Conservation (phyloP, 2,113 vertebrate species). For the Daboia siamensis region DNA sequence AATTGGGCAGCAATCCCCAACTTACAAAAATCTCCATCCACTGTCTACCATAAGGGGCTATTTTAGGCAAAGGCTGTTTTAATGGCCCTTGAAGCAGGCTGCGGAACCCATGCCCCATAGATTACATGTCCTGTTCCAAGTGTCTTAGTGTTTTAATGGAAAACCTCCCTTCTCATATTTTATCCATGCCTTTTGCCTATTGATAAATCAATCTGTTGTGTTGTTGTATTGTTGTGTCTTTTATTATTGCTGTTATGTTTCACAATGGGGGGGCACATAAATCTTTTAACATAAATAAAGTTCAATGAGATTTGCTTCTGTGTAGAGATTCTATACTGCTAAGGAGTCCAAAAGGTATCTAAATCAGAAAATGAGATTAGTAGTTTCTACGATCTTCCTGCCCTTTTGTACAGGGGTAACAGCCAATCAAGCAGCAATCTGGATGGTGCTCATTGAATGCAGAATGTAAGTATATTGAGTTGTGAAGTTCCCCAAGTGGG, state of each 20-base stretch:
- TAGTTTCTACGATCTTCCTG: background rate
- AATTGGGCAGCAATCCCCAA: background rate
- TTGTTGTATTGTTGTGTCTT: background rate
- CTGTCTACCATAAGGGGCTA: background rate
- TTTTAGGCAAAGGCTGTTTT: background rate
- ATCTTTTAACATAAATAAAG: background rate
- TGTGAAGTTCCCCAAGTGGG: background rate
- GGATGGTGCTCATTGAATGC: background rate
- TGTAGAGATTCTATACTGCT: background rate
- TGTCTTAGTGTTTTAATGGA: background rate
- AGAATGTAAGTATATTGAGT: background rate
- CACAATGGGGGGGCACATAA: background rate
- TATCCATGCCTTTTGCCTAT: background rate
- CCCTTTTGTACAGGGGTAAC: background rate
- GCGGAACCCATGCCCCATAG: background rate
- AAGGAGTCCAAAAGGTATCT: background rate
- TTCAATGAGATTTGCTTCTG: background rate
- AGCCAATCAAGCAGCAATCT: background rate
- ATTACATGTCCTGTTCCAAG: background rate
- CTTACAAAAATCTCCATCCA: background rate
- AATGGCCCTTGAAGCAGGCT: background rate
- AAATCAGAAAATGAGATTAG: background rate
- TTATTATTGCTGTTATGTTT: background rate
- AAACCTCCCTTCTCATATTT: background rate
- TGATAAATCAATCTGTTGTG: background rate